These are phyloP conservation scores for Brachirus orientalis DNA, from an alignment of 2,113 vertebrate genomes.

Conservation along the genomic window DNA sequence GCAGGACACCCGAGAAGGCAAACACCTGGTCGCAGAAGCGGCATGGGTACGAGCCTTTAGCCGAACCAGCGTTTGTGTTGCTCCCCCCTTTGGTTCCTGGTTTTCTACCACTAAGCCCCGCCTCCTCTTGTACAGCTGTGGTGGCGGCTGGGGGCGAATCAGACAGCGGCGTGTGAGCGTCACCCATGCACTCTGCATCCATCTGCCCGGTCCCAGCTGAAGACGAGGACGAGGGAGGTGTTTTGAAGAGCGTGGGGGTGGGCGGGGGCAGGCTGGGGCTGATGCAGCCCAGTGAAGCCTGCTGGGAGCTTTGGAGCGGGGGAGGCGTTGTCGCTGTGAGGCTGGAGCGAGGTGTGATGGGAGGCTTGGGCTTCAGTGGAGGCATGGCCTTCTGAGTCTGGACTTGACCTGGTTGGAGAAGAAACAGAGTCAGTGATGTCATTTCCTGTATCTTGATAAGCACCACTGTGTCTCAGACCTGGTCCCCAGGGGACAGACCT, in stretches of 20 bases:
- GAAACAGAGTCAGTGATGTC: not conserved
- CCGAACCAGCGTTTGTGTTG: conserved; percentile 78
- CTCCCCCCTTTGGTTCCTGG: conserved; percentile 76
- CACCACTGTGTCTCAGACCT: too few relatives aligned
- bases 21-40: conserved; percentile 96
- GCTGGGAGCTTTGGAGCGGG: conserved; percentile 90
- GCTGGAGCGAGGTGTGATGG: conserved; percentile 88
- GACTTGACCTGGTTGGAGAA: conserved; percentile 45
- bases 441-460: not conserved
- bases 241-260: conserved; percentile 82
- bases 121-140: conserved; percentile 82
- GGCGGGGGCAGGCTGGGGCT: conserved; percentile 92
- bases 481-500: too few relatives aligned
- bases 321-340: conserved; percentile 90
- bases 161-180: conserved; percentile 82
- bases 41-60: conserved; percentile 90
- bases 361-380: conserved; percentile 93
- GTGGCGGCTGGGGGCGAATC: conserved; percentile 75
- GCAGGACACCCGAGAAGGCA: conserved; percentile 89
- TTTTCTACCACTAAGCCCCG: conserved; percentile 78
- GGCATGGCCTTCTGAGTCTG: conserved; percentile 86
- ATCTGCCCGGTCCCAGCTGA: conserved; percentile 50
- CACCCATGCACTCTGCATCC: conserved; percentile 87
- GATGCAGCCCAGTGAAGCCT: conserved; percentile 92
- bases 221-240: conserved; percentile 77